Base-by-base conservation (phyloP, 2,113 vertebrate genomes). In the Corvus moneduloides region DNA sequence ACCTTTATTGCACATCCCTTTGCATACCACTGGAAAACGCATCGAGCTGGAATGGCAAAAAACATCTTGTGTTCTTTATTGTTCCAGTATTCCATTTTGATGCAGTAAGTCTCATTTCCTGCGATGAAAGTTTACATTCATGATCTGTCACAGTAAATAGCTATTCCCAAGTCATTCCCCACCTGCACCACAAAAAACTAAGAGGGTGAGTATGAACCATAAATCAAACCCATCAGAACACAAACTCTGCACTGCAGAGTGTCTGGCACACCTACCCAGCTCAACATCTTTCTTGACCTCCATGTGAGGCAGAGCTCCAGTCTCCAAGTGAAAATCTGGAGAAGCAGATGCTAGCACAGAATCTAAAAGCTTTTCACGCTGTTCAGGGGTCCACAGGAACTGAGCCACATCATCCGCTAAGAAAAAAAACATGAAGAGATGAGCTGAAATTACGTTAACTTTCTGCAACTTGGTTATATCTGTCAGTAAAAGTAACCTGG, bases 1-100 rank as follows among this genome's bases (percentile, higher is more conserved):
- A 98, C 98, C 98, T 98, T 98, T 90, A 98, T 94, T 77, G 96
- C 95, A 89, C 97, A 95, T 46, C 94, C 94, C 22, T 96, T 97
- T 30, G 80, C 68, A 88, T 90, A 93, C 87, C 95, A 30, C 19
- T 94, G 91, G 11, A 90, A 54, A 71, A 89, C 68, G 84, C 27
- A 37, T 61, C 93, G 92, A 61, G 91, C 46, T 71, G 71, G 82
- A 44, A 94, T 44, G 32, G 97, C 98, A 97, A 97, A 97, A 94
- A 97, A 58, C 91, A 98, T 96, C 87, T 93, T 98, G 94, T 95
- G 96, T 39, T 98, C 97, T 67, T 98, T 97, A 71, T 87, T 95
- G 76, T 67, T 80, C 84, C 97, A 87, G 16, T 97, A 96, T 72
- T 98, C 96, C 94, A 81, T 86, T 97, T 97, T 98, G 91, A 98